Evolutionary conservation across 64 coral and sea anemone species (phyloP).

Genomic region (Hydrozoanthus tunicans): DNA sequence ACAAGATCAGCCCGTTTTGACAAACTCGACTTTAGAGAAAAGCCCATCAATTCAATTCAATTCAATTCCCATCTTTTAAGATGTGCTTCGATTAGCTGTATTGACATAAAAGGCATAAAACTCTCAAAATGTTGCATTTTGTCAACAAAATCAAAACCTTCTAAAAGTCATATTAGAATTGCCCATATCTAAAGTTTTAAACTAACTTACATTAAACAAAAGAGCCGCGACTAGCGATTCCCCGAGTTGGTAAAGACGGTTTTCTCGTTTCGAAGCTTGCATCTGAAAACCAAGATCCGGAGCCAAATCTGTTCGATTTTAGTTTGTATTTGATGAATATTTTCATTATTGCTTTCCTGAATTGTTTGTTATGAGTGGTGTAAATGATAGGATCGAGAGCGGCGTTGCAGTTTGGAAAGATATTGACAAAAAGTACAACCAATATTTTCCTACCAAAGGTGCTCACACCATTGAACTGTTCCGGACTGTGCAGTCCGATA

Average conservation of each 20-base stretch:
- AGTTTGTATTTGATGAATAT: constrained; percentile 58
- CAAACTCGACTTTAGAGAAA: too few species aligned
- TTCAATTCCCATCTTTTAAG: not conserved
- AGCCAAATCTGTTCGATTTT: constrained; percentile 41
- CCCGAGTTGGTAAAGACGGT: not conserved
- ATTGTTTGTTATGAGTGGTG: constrained; percentile 84
- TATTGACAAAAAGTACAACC: constrained; percentile 65
- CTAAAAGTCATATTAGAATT: not conserved
- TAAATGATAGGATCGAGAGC: constrained; percentile 90
- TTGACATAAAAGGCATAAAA: not conserved
- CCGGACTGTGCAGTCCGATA: constrained; percentile 68
- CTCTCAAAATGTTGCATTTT: not conserved
- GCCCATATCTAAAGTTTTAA: not conserved
- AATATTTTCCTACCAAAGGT: constrained; percentile 42
- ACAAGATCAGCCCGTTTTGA: too few species aligned
- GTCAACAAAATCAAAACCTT: not conserved
- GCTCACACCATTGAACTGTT: constrained; percentile 31
- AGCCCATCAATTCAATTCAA: too few species aligned
- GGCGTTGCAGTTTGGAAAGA: constrained; percentile 84
- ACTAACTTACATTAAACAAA: not conserved
- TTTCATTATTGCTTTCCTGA: constrained; percentile 62
- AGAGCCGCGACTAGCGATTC: not conserved
- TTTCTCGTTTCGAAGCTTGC: constrained; percentile 4
- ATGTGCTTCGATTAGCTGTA: not conserved
- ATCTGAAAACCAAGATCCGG: constrained; percentile 26